These are phyloP conservation scores for Hydraecia micacea DNA, from an alignment of 2,888 invertebrate species.

Conservation along the genomic window DNA sequence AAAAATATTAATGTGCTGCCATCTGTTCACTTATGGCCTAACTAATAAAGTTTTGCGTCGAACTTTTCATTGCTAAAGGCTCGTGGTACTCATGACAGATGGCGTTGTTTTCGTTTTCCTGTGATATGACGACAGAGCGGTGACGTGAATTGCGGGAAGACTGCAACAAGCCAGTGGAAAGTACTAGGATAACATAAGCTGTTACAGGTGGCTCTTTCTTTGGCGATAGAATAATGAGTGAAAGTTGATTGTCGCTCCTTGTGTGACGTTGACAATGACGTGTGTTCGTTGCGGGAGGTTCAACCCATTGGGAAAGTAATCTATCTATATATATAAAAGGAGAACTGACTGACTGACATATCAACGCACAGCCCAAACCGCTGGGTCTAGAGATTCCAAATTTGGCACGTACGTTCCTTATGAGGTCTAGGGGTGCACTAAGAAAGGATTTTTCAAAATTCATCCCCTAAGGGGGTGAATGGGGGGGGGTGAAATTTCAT, in stretches of 20 bases:
- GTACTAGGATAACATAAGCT: slow-evolving; percentile 40
- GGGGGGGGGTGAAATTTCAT: too few relatives aligned
- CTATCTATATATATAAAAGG: too few relatives aligned
- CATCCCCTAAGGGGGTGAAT: too few relatives aligned
- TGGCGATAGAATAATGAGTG: neutral
- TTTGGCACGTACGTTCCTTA: too few relatives aligned
- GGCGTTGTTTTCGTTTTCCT: slow-evolving; percentile 21
- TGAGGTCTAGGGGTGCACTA: too few relatives aligned
- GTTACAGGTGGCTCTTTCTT: neutral
- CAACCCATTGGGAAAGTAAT: slow-evolving; percentile 3
- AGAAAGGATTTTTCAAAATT: too few relatives aligned
- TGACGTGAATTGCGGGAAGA: slow-evolving; percentile 19
- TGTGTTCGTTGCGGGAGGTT: slow-evolving; percentile 28
- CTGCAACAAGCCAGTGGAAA: slow-evolving; percentile 20
- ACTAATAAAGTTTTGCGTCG: neutral
- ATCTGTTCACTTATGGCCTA: neutral
- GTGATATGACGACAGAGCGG: neutral
- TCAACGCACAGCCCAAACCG: too few relatives aligned
- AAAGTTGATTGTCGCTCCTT: slow-evolving; percentile 13
- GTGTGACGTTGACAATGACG: slow-evolving; percentile 24
- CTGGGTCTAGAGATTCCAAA: too few relatives aligned
- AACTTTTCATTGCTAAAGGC: accelerated
- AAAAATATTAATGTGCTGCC: slow-evolving; percentile 5
- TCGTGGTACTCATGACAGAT: slow-evolving; percentile 13
- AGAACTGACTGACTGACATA: too few relatives aligned